phyloP scores from a whole-genome alignment of 1,140 invertebrate species.

The Dreissena polymorpha region DNA sequence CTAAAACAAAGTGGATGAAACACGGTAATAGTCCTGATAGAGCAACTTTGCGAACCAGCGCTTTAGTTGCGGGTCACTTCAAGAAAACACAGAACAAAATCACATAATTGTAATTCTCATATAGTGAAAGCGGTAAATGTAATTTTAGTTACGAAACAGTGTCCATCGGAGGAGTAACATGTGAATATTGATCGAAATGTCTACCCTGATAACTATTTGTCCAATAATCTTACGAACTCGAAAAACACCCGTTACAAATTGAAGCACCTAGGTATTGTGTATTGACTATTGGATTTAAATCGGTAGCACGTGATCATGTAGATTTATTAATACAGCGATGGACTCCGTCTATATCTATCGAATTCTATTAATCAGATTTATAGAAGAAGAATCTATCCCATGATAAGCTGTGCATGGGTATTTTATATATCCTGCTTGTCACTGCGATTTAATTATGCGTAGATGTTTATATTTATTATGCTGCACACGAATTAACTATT shows the following conservation, averaged over 20 bases:
- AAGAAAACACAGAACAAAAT: slow-evolving; percentile 8
- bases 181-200: slow-evolving; percentile 55
- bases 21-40: neutral
- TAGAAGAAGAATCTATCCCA: no score
- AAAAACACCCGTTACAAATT: slow-evolving; percentile 30
- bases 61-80: slow-evolving; percentile 23
- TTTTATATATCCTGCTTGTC: no score
- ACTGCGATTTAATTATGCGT: no score
- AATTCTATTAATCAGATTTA: no score
- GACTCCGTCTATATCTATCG: neutral
- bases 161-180: neutral
- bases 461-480: no score
- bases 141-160: slow-evolving; percentile 16
- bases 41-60: slow-evolving; percentile 50
- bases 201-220: slow-evolving; percentile 12
- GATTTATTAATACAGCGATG: neutral
- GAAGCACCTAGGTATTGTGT: slow-evolving; percentile 19
- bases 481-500: no score
- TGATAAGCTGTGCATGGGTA: no score
- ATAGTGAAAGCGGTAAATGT: slow-evolving; percentile 2
- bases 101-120: slow-evolving; percentile 30
- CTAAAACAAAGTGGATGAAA: neutral
- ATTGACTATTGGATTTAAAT: neutral
- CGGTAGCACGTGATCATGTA: slow-evolving; percentile 1
- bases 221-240: slow-evolving; percentile 25